phyloP scores from a whole-genome alignment of 1,140 invertebrate species.

The Trichonephila clavata region DNA sequence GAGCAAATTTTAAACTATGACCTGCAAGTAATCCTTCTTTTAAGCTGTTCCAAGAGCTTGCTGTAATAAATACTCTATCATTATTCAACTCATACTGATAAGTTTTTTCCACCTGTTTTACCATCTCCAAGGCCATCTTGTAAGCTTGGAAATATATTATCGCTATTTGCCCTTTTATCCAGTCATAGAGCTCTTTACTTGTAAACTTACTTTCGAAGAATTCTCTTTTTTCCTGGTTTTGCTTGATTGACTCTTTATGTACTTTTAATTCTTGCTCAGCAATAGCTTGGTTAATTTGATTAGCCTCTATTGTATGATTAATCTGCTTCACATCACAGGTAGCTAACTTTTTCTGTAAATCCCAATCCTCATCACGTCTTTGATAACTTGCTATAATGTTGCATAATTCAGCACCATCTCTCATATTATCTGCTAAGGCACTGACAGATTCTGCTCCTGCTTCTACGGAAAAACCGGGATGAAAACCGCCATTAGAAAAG shows the following conservation, averaged over 20 bases:
- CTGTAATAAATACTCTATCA: conserved; percentile 18
- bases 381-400: conserved; percentile 13
- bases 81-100: conserved; percentile 10
- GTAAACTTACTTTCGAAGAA: conserved; percentile 17
- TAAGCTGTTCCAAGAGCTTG: conserved; percentile 9
- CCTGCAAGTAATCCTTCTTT: conserved; percentile 16
- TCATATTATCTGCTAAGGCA: not conserved
- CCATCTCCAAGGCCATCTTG: conserved; percentile 7
- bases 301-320: conserved; percentile 17
- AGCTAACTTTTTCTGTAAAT: conserved; percentile 13
- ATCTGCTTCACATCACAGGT: conserved; percentile 10
- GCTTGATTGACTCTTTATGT: conserved; percentile 5
- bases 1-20: conserved; percentile 18
- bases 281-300: conserved; percentile 13
- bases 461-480: conserved; percentile 5
- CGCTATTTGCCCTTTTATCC: conserved; percentile 8
- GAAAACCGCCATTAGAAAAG: conserved; percentile 12
- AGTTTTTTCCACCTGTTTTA: conserved; percentile 10
- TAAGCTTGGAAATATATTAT: conserved; percentile 18
- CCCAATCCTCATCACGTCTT: conserved; percentile 9
- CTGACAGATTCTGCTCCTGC: not conserved
- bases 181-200: conserved; percentile 17
- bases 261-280: conserved; percentile 17
- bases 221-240: conserved; percentile 17
- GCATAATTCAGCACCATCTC: conserved; percentile 4